A percentile compares a stretch with the other conserved stretches of the same genome.
phyloP scores from a whole-genome alignment of 2,888 invertebrate genomes.

The Cosmia trapezina region DNA sequence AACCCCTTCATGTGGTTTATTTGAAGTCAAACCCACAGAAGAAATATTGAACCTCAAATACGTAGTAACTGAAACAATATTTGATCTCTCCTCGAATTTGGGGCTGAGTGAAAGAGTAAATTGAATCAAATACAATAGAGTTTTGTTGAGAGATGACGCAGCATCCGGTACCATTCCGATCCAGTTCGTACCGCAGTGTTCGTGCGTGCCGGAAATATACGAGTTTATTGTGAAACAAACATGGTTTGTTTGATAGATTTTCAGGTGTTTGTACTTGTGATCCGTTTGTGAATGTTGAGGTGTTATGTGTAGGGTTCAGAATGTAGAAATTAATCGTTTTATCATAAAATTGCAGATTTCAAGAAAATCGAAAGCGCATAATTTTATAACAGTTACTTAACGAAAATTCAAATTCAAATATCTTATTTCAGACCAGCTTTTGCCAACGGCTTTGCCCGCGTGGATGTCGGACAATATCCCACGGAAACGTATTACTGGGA shows the following conservation, averaged over 20 bases:
- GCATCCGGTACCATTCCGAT: slow-evolving; percentile 22
- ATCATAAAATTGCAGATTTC: background rate
- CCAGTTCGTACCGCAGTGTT: background rate
- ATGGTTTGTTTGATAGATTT: slow-evolving; percentile 1
- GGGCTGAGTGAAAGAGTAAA: slow-evolving; percentile 33
- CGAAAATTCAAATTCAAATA: too few species aligned
- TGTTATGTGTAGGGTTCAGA: background rate
- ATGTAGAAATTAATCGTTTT: background rate
- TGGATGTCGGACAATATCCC: too few species aligned
- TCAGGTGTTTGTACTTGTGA: background rate
- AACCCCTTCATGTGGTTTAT: slow-evolving; percentile 20
- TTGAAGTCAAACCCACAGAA: slow-evolving; percentile 26
- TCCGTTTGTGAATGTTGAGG: background rate
- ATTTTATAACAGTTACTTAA: too few species aligned
- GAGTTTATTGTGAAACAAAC: slow-evolving; percentile 9
- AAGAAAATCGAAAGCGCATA: background rate
- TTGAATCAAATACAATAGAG: slow-evolving; percentile 45
- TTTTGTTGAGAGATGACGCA: slow-evolving; percentile 25
- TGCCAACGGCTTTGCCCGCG: too few species aligned
- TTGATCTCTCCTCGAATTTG: slow-evolving; percentile 31
- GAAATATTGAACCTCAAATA: slow-evolving; percentile 50
- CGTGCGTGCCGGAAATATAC: background rate
- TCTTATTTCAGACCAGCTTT: too few species aligned
- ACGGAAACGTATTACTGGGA: too few species aligned
- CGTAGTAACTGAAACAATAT: slow-evolving; percentile 42